A percentile compares a stretch with the other conserved stretches of the same genome.
These are phyloP conservation scores for Atrina japonica DNA, from an alignment of 2,888 invertebrate genomes.

Conservation along the genomic window DNA sequence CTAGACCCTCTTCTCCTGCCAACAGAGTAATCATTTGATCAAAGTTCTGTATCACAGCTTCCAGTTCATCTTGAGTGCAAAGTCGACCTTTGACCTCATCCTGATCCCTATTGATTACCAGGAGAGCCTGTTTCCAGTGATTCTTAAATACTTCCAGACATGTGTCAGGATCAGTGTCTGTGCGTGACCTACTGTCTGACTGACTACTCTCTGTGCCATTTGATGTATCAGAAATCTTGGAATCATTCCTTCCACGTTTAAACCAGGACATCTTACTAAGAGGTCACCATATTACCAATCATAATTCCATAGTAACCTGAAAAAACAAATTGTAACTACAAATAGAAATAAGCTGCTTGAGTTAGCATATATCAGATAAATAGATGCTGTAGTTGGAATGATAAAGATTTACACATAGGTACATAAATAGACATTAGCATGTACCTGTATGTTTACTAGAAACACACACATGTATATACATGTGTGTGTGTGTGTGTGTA, in stretches of 20 bases:
- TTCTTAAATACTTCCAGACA: conserved; percentile 96
- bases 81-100: conserved; percentile 45
- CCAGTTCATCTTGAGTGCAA: conserved; percentile 87
- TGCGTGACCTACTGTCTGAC: conserved; percentile 46
- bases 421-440: too few species aligned
- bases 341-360: not conserved
- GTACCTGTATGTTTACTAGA: too few species aligned
- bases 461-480: too few species aligned
- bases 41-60: conserved; percentile 94
- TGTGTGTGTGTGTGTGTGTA: too few species aligned
- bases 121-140: conserved; percentile 94
- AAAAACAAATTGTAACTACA: not conserved
- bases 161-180: conserved; percentile 85
- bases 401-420: too few species aligned
- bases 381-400: too few species aligned
- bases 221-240: conserved; percentile 45
- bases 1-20: conserved; percentile 85
- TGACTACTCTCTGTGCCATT: conserved; percentile 45
- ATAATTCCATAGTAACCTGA: not conserved
- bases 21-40: conserved; percentile 94
- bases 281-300: not conserved
- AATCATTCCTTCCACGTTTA: conserved; percentile 58
- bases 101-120: conserved; percentile 84
- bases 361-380: too few species aligned
- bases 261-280: conserved; percentile 65